A percentile compares a stretch with the other conserved stretches of the same genome.
Conservation (phyloP, 1,140 invertebrate genomes). For the Polypedilum pembai region DNA sequence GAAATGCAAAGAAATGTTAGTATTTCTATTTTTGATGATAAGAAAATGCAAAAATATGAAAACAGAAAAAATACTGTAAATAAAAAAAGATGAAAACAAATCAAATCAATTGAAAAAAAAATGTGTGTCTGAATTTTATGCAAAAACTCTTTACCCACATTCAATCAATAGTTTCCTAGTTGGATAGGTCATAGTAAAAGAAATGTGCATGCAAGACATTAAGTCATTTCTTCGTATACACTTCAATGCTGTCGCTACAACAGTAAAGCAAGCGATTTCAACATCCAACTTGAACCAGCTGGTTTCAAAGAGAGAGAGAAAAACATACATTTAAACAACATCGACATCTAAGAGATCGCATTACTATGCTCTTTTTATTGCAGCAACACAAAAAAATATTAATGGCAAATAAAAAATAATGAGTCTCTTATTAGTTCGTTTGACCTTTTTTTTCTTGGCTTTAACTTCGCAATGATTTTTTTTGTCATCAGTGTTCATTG, state of each 20-base stretch:
- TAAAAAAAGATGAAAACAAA: not conserved
- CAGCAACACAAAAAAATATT: no score
- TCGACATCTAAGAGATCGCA: no score
- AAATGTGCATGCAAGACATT: not conserved
- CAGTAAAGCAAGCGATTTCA: not conserved
- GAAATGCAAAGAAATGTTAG: not conserved
- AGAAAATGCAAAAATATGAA: conserved; percentile 1
- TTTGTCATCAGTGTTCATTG: no score
- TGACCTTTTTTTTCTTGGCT: no score
- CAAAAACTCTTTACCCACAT: not conserved
- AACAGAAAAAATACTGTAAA: not conserved
- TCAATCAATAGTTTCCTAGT: not conserved
- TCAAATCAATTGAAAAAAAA: not conserved
- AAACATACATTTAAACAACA: no score
- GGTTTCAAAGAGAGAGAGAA: no score
- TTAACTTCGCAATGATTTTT: no score
- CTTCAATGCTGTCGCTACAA: not conserved
- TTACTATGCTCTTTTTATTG: no score
- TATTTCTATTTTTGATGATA: conserved; percentile 3
- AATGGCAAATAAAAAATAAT: no score
- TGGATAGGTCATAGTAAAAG: conserved; percentile 16
- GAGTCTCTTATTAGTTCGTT: no score
- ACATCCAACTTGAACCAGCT: not conserved
- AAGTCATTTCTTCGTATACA: not conserved
- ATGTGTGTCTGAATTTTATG: not conserved